Percentiles rank a stretch among this genome's conserved stretches.
Evolutionary conservation across 2,797 vertebrate species (phyloP).

Genomic region (Gambelia wislizenii): DNA sequence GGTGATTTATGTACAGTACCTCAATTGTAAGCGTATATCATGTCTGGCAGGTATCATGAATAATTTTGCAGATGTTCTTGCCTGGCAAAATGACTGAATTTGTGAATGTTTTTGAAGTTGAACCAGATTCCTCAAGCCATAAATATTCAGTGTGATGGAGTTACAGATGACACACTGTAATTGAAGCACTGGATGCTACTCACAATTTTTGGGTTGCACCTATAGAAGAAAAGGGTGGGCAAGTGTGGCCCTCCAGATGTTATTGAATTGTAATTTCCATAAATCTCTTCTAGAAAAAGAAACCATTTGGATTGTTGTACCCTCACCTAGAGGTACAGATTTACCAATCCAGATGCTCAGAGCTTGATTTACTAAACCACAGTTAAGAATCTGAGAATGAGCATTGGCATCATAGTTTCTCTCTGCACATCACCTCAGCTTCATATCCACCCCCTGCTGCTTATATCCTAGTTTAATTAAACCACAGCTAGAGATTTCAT

Average conservation of each 20-base stretch:
- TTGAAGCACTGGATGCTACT: neutral
- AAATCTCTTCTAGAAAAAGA: neutral
- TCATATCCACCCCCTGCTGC: neutral
- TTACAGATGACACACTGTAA: neutral
- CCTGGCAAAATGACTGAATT: constrained; percentile 16
- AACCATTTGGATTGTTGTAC: neutral
- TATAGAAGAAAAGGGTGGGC: neutral
- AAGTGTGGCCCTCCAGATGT: no score
- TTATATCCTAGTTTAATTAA: neutral
- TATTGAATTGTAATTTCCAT: neutral
- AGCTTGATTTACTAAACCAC: neutral
- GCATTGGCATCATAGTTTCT: neutral
- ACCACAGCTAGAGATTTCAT: neutral
- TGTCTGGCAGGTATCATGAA: constrained; percentile 52
- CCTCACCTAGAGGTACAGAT: neutral
- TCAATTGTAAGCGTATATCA: constrained; percentile 12
- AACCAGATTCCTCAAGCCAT: constrained; percentile 10
- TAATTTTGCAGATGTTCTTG: constrained; percentile 38
- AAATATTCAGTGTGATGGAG: neutral
- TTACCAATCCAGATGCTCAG: neutral
- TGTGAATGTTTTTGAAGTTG: constrained; percentile 42
- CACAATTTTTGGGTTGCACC: neutral
- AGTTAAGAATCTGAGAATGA: neutral
- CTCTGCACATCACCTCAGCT: neutral
- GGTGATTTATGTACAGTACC: constrained; percentile 44